A percentile compares a stretch with the other conserved stretches of the same genome.
Evolutionary conservation across 2,113 vertebrate genomes (phyloP).

Genomic region (Okapia johnstoni): DNA sequence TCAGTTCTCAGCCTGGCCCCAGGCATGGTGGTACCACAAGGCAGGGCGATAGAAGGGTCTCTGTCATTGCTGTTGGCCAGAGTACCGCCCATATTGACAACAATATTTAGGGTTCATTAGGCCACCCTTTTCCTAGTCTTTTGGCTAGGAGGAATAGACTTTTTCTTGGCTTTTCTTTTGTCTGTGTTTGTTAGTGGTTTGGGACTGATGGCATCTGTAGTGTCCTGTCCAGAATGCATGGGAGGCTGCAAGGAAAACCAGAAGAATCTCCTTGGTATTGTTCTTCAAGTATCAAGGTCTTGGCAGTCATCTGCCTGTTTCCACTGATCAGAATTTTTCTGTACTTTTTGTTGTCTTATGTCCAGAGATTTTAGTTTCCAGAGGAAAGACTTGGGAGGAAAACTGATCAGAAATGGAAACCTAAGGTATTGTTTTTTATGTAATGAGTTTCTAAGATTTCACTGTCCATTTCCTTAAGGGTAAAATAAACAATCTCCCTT

Average conservation of each 20-base stretch:
- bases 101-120: not conserved
- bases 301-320: not conserved
- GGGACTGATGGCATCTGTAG: not conserved
- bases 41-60: not conserved
- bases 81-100: not conserved
- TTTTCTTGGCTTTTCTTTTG: not conserved
- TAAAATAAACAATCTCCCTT: not conserved
- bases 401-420: not conserved
- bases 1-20: not conserved
- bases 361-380: not conserved
- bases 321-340: not conserved
- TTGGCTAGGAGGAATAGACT: not conserved
- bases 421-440: not conserved
- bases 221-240: not conserved
- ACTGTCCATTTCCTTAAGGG: not conserved
- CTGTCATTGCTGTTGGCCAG: not conserved
- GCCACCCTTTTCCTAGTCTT: not conserved
- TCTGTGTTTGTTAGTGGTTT: not conserved
- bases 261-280: not conserved
- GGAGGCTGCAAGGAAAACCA: not conserved
- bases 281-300: not conserved
- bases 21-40: not conserved
- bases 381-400: not conserved
- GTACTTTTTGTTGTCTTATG: not conserved
- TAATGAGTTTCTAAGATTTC: not conserved